Base-by-base conservation (phyloP, 2,113 vertebrate species). In the Peromyscus leucopus region DNA sequence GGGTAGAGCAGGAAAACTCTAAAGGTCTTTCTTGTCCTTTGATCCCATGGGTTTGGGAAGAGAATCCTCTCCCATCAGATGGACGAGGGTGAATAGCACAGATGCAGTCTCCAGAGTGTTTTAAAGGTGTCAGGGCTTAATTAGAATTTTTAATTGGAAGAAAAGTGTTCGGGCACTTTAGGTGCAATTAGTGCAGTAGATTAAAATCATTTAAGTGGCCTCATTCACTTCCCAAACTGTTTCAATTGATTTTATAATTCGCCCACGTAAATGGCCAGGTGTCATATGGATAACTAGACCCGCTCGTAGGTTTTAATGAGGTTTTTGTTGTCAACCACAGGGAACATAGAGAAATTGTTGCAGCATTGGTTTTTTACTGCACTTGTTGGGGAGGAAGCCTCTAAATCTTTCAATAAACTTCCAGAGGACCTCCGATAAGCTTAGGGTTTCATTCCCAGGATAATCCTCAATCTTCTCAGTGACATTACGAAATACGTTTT, bases 181-280 rank as follows among this genome's bases (percentile, higher is more conserved):
- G 59, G 69, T 65, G 36, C 65, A 94, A 94, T 98, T 96, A 96
- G 78, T 84, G 55, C 61, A 33, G n/a, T 69, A 91, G 91, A 97
- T 97, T 95, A 97, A 96, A 96, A 95, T 90, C 93, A 91, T 96
- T 93, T 88, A 96, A 91, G 91, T 94, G 95, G 97, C 91, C 93
- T 92, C 36, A 74, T 88, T 97, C 89, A 36, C 85, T 92, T 91
- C 72, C 91, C 86, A 80, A 94, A 93, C 63, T 96, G 48, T 91
- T 96, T 63, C 89, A 89, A 97, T 91, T 94, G 93, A 95, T 96
- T 94, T 97, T 97, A 80, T 55, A 65, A 94, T 94, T 96, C 89
- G 91, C 42, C 55, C 86, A 26, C 83, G 15, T 83, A 89, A 87
- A 90, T 95, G 78, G 67, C 82, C 94, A 91, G 80, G 78, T 89